Percentiles rank a stretch among this genome's conserved stretches.
phyloP scores from a whole-genome alignment of 2,797 vertebrate species.

The Pseudochaenichthys georgianus region DNA sequence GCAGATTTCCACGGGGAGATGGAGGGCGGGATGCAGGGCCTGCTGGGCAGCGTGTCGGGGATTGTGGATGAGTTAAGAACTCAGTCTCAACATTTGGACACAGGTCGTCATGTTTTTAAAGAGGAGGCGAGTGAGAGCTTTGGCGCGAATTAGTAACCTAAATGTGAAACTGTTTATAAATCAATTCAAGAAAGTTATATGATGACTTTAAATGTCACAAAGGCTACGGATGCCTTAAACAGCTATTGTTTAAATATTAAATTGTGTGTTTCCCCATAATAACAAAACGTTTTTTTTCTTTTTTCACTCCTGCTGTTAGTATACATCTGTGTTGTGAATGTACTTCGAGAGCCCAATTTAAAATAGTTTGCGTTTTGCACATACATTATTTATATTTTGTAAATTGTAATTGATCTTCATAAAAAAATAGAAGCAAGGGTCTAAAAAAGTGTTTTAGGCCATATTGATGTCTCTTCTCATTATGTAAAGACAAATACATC shows the following conservation, averaged over 20 bases:
- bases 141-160: slow-evolving; percentile 31
- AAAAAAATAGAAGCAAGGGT: slow-evolving; percentile 2
- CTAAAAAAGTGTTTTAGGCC: neutral
- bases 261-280: no score
- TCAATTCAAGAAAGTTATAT: neutral
- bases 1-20: slow-evolving; percentile 77
- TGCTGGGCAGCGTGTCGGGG: slow-evolving; percentile 72
- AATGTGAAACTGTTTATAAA: neutral
- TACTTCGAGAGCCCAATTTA: slow-evolving; percentile 30
- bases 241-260: no score
- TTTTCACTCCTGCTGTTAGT: slow-evolving; percentile 41
- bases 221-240: neutral
- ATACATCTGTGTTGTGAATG: slow-evolving; percentile 54
- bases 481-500: neutral
- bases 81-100: slow-evolving; percentile 53
- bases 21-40: slow-evolving; percentile 68
- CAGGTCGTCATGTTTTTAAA: slow-evolving; percentile 70
- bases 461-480: neutral
- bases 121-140: slow-evolving; percentile 79
- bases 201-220: neutral
- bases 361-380: slow-evolving; percentile 62
- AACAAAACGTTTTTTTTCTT: no score
- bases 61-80: slow-evolving; percentile 67
- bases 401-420: slow-evolving; percentile 22
- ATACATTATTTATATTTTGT: slow-evolving; percentile 14